Conservation (phyloP, 2,797 vertebrate genomes). For the Anguilla obscura region DNA sequence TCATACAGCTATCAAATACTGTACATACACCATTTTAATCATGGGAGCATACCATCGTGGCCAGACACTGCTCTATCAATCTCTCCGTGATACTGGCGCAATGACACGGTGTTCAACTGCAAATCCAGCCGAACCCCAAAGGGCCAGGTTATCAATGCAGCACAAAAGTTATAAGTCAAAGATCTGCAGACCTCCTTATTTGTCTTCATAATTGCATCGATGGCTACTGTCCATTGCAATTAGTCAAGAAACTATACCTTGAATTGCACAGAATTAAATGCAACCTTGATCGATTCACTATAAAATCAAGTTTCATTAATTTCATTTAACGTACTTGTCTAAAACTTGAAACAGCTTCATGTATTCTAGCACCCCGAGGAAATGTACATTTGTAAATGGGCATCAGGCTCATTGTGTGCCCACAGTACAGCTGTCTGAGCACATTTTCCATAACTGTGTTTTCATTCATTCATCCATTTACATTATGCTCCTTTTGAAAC, state of each 20-base stretch:
- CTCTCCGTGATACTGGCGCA: background rate
- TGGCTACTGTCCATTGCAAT: background rate
- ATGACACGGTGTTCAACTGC: background rate
- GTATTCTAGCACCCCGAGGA: background rate
- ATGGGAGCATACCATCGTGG: background rate
- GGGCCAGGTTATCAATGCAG: background rate
- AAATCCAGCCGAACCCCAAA: background rate
- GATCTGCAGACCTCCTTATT: background rate
- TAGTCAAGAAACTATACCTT: background rate
- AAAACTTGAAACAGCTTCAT: background rate
- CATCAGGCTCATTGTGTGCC: background rate
- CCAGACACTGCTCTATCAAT: background rate
- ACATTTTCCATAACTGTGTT: background rate
- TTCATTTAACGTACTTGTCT: background rate
- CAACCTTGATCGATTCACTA: background rate
- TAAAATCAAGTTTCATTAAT: background rate
- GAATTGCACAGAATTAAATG: background rate
- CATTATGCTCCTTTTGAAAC: too few species aligned
- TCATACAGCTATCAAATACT: background rate
- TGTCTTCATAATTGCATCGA: background rate
- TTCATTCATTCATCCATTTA: background rate
- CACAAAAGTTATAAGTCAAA: background rate
- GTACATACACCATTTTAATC: background rate
- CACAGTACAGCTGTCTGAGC: background rate
- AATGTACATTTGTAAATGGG: background rate